Evolutionary conservation across 2,113 vertebrate genomes (phyloP), one percentile per base, ranked within the genome.

Genomic region (Oncorhynchus nerka): DNA sequence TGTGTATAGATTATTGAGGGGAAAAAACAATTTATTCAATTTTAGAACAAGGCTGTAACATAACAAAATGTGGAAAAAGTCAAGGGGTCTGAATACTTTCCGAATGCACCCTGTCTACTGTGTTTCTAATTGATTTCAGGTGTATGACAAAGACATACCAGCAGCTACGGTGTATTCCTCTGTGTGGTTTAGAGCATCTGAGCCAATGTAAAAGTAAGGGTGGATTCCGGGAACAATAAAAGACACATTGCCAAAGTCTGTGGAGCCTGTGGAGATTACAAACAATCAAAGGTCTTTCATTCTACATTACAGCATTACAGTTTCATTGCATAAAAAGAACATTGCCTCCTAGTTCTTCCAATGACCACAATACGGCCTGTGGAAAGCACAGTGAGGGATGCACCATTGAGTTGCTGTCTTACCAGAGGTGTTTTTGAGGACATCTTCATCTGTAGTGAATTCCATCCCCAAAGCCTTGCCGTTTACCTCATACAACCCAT

Each of bases 191-290:
- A 96, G 70, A 12, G 95, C 95, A 73, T 93, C 84, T 51, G 94
- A 93, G 12, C 95, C 95, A 81, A 96, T 96, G 83, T 94, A 95
- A 90, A 96, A 96, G 80, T 95, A 95, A 1, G 96, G 92, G 81
- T 96, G 95, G 88, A 96, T 92, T 20, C 96, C 95, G 78, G 95
- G 95, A 79, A 94, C 91, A 28, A 92, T 89, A 89, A 93, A 95
- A 0, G 92, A 92, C 34, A 96, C 95, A 80, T 97, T 96, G 74
- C 96, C 96, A 85, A 97, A 96, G 89, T 97, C 95, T 0, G 95
- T 96, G 77, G 95, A 96, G 81, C 95, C 96, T 97, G 89, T 4
- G 72, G 84, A 71, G 39, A 24, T 34, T 34, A 34, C 34, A 34
- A 34, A 34, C 34, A 4, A 45, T 15, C 39, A 15, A 22, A 55